phyloP scores from a whole-genome alignment of 2,113 vertebrate genomes.

The Anhinga anhinga region DNA sequence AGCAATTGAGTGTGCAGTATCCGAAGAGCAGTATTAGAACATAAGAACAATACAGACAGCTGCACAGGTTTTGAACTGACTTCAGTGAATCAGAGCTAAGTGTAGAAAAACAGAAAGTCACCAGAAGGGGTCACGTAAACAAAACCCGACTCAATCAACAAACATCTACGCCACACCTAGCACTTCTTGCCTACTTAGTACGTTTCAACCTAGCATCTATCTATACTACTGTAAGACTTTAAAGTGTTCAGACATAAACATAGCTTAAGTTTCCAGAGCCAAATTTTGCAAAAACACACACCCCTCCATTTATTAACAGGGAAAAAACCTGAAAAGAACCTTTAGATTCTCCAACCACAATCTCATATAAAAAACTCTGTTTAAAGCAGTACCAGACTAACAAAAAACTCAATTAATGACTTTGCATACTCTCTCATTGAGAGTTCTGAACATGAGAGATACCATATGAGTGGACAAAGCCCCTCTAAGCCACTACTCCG shows the following conservation, averaged over 20 bases:
- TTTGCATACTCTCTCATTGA: rapidly evolving
- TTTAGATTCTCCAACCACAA: rapidly evolving
- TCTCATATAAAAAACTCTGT: rapidly evolving
- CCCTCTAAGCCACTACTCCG: rapidly evolving
- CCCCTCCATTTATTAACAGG: rapidly evolving
- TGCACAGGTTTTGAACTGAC: not conserved
- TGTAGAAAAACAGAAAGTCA: rapidly evolving
- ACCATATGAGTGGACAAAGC: rapidly evolving
- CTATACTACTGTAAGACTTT: rapidly evolving
- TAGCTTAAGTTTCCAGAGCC: rapidly evolving
- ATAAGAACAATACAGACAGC: rapidly evolving
- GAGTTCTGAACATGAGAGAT: rapidly evolving
- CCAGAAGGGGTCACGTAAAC: rapidly evolving
- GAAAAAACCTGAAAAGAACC: rapidly evolving
- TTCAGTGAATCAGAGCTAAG: not conserved
- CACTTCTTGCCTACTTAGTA: rapidly evolving
- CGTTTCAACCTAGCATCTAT: not conserved
- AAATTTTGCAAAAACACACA: rapidly evolving
- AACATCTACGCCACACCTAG: not conserved
- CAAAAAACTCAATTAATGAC: rapidly evolving
- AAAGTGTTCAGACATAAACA: not conserved
- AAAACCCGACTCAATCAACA: not conserved
- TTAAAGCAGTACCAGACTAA: rapidly evolving
- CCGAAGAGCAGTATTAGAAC: not conserved
- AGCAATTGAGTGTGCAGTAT: rapidly evolving